phyloP scores from a whole-genome alignment of 2,113 vertebrate species.

The Romanogobio albipinnatus region DNA sequence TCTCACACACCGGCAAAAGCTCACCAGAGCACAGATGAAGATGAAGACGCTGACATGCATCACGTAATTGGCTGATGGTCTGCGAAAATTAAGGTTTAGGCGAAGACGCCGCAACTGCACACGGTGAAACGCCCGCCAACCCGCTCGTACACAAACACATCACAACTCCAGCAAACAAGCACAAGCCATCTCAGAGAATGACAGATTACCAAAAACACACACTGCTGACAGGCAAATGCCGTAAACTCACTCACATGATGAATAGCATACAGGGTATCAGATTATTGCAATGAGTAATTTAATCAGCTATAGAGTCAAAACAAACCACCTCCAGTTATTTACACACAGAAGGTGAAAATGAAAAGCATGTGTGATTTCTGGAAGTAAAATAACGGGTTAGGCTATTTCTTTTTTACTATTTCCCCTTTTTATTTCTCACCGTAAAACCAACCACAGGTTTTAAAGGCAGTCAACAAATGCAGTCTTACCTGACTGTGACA shows the following conservation, averaged over 20 bases:
- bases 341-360: conserved; percentile 14
- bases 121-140: not conserved
- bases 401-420: not conserved
- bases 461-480: not conserved
- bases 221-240: not conserved
- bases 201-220: not conserved
- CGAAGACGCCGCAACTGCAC: not conserved
- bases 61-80: conserved; percentile 40
- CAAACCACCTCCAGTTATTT: not conserved
- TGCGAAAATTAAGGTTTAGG: conserved; percentile 5
- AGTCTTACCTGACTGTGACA: no score
- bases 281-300: conserved; percentile 21
- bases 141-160: not conserved
- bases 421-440: not conserved
- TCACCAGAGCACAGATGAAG: conserved; percentile 24
- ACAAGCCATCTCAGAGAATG: not conserved
- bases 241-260: not conserved
- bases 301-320: not conserved
- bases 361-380: not conserved
- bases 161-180: not conserved
- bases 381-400: not conserved
- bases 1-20: conserved; percentile 15
- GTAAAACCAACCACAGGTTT: not conserved
- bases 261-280: not conserved
- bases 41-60: conserved; percentile 35